Evolutionary conservation across 2,888 invertebrate species (phyloP), one percentile per base, ranked within the genome.

Genomic region (Lamproptera curius): DNA sequence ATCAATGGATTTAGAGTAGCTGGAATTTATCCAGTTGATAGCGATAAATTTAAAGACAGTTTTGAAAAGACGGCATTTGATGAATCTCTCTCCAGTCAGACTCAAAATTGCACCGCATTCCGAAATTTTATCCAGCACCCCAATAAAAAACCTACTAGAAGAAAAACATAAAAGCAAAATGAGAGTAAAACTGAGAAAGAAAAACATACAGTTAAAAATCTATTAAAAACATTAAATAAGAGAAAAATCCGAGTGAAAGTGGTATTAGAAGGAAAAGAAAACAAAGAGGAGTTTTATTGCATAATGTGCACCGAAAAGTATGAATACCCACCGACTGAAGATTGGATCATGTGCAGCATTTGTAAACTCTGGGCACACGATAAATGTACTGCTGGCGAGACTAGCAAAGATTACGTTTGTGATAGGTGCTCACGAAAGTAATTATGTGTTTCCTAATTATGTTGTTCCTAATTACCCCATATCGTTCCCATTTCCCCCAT

Each of bases 271-370:
- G 33, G 16, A 42, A 31, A 42, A 16, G 42, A 42, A 42, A 16
- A 42, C n/a, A 13, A 49, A 38, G 35, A 38, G 44, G 40, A 17
- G 40, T 51, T 23, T 45, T 51, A 20, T 20, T 20, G 47, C 34
- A 34, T 44, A 11, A 44, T 44, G 10, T 47, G 46, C 16, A 33
- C 28, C 20, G 44, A 45, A 20, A 44, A 41, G 11, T 41, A 44
- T 40, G 43, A 44, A 20, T 28, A 17, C 11, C 44, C 44, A 41
- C 17, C 41, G 8, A 16, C 10, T 9, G 46, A 44, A 47, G 23
- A 51, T 11, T 50, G 45, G 51, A 51, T 46, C n/a, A 42, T 39
- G 40, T 46, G 46, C 33, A 16, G 17, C 20, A 50, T 20, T 28
- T 45, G 45, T 46, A 41, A 38, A 13, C 42, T 37, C 8, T 51